These are phyloP conservation scores for Stratiomys singularior DNA, from an alignment of 2,888 invertebrate genomes.

Conservation along the genomic window DNA sequence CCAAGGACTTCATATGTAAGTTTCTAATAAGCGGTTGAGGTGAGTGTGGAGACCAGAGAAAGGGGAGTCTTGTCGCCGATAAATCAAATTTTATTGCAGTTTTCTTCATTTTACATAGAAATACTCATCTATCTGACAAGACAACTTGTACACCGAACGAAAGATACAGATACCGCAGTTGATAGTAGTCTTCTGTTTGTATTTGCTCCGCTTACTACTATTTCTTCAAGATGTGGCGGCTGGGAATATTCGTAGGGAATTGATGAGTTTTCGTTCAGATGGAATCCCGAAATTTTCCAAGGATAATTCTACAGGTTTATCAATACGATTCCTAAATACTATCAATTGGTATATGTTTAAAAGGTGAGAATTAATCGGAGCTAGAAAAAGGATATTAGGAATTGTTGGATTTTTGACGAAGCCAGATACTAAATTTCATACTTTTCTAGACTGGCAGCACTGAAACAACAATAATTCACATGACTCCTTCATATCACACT, in stretches of 20 bases:
- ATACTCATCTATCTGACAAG: conserved; percentile 46
- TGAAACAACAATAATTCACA: neutral
- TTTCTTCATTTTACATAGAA: conserved; percentile 64
- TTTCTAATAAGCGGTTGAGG: neutral
- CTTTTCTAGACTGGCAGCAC: neutral
- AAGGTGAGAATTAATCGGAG: too few relatives aligned
- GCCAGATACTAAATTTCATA: too few relatives aligned
- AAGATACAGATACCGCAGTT: conserved; percentile 29
- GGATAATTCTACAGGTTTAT: neutral
- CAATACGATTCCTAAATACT: too few relatives aligned
- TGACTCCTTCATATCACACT: neutral
- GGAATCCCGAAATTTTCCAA: neutral
- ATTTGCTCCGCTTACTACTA: conserved; percentile 25
- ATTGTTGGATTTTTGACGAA: too few relatives aligned
- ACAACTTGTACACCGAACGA: conserved; percentile 36
- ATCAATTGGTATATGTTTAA: too few relatives aligned
- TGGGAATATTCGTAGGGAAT: too few relatives aligned
- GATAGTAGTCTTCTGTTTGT: conserved; percentile 45
- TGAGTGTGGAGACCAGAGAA: neutral
- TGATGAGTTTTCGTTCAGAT: neutral
- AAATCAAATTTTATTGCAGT: conserved; percentile 67
- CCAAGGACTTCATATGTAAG: neutral
- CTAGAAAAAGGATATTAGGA: too few relatives aligned
- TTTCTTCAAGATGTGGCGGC: conserved; percentile 1
- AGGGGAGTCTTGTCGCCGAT: conserved; percentile 64